These are phyloP conservation scores for Bruchidius siliquastri DNA, from an alignment of 2,888 invertebrate species.

Conservation along the genomic window DNA sequence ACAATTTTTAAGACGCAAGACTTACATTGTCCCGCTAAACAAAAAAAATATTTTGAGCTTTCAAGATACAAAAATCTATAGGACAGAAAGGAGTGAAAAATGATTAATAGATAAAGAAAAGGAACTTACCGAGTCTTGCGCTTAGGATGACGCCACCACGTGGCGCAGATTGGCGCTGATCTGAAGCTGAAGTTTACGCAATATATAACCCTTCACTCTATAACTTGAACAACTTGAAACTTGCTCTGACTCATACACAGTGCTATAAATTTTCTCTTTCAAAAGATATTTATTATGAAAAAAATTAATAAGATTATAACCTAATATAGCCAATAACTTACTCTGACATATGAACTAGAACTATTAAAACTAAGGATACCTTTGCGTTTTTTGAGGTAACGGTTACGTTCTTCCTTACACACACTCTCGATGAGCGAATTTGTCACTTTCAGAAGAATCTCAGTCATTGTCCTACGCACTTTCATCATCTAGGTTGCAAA, in stretches of 20 bases:
- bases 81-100: background rate
- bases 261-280: background rate
- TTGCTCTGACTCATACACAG: background rate
- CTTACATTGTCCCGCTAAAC: background rate
- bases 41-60: conserved; percentile 2
- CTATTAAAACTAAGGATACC: conserved; percentile 58
- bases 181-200: conserved; percentile 49
- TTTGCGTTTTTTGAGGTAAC: conserved; percentile 64
- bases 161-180: conserved; percentile 45
- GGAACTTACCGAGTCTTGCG: conserved; percentile 83
- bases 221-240: background rate
- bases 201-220: conserved; percentile 41
- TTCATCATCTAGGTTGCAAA: conserved; percentile 66
- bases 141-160: conserved; percentile 72
- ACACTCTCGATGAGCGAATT: conserved; percentile 81
- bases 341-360: background rate
- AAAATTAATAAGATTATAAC: conserved; percentile 15
- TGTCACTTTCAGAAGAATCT: conserved; percentile 91
- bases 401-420: conserved; percentile 80
- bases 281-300: conserved; percentile 18
- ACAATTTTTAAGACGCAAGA: no score
- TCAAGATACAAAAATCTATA: background rate
- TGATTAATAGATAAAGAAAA: background rate
- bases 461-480: conserved; percentile 84
- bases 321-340: conserved; percentile 8